Evolutionary conservation across 2,797 vertebrate genomes (phyloP), one percentile per base, ranked within the genome.

Genomic region (Crax fasciolata): DNA sequence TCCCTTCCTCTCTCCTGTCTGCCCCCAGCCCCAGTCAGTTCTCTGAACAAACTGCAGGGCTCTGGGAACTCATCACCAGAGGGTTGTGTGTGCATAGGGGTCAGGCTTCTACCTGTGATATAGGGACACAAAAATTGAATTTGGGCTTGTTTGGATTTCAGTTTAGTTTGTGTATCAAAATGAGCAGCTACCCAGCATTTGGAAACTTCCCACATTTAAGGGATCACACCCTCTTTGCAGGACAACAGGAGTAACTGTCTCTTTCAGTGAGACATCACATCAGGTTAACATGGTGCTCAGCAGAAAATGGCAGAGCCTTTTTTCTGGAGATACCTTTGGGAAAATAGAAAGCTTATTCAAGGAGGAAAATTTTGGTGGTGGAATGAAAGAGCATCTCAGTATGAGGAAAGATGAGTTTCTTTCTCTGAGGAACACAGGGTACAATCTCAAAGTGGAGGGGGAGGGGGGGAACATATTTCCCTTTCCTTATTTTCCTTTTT

Each of bases 31-130:
- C 13, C 2, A 73, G 82, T 24, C 35, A 86, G 21, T 91, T 90
- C 57, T 94, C 48, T 73, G 49, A 93, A 79, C 84, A 88, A 86
- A 54, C 44, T 46, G 38, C 21, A 43, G 49, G 66, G 89, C 52
- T 66, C 19, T 89, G 65, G 73, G 70, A 96, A 81, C 44, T 54
- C 38, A 32, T 66, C 55, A 49, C 30, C 72, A 6, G 58, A 81
- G 38, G 18, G 11, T 25, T 78, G 14, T 41, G 9, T 32, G 8
- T 43, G 30, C 0, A 0, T 4, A 14, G 2, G 11, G 2, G 35
- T 62, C 41, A 82, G 38, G 16, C 5, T 79, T 91, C 48, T 79
- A 41, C 23, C 20, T 15, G 3, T 39, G 16, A 84, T 57, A 38
- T 30, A 51, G 14, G 39, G 28, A 59, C 41, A 63, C 8, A 44